Base-by-base conservation (phyloP, 1,140 invertebrate genomes). In the Meloidogyne hapla region DNA sequence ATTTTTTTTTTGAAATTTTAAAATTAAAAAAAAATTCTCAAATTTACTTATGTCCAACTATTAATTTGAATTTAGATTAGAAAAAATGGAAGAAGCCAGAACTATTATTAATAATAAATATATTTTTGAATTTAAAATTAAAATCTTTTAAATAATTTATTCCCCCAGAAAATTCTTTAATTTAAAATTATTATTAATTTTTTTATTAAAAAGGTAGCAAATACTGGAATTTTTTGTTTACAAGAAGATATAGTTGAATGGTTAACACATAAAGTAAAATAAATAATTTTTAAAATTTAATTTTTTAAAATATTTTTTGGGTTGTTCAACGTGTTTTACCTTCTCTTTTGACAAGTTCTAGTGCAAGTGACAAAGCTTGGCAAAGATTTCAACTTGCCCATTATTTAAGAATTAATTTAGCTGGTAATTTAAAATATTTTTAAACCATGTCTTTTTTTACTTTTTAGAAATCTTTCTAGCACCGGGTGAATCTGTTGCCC, bases 241-340 rank as follows among this genome's bases (percentile, higher is more conserved):
- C 73, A 81, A 82, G 80, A 81, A 66, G 80, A 81, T 56, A 21
- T 81, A 15, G 71, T 81, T 38, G 65, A 79, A 48, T 83, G 61
- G 64, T 21, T 83, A 61, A 66, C 77, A 26, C 28, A 38, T 12
- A 83, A 81, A 62, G 68, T 79, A n/a, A 78, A 84, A 48, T 83
- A 77, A 23, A 77, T 10, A 73, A 83, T 4, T 65, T 64, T 42
- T 25, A 6, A 12, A 38, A 71, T 25, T 28, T 18, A 10, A 25
- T 48, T 45, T n/a, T n/a, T 21, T 5, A 28, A 40, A 40, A 25
- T 38, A 33, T 18, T 33, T 15, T 33, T 18, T 18, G 64, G 26
- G 26, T 21, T 9, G 65, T 67, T 67, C 13, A 38, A 38, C n/a
- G 8, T n/a, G 65, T 42, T 25, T 56, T 56, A 56, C 13, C 25